Base-by-base conservation (phyloP, 2,888 invertebrate species). In the Lithosia quadra region DNA sequence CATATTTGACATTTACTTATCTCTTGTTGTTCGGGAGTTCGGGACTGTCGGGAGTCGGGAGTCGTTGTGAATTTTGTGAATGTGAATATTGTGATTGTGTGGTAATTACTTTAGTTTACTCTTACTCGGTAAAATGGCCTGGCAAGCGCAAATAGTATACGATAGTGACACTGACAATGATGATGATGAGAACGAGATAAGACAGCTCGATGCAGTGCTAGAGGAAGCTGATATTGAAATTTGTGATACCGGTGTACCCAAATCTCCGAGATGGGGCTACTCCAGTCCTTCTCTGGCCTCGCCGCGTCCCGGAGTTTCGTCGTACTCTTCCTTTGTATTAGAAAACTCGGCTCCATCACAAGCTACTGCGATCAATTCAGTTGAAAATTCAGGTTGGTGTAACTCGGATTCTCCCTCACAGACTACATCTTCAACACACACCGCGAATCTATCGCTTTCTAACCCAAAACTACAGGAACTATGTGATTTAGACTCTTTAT, bases 401-500 rank as follows among this genome's bases (percentile, higher is more conserved):
- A 2, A 13, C 59, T 53, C 59, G 21, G 33, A 13, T 39, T 59
- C 49, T 24, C n/a, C 33, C 10, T 65, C 59, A 24, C 65, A 55
- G n/a, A 56, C 55, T 1, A 1, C 49, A n/a, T 28, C 61, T 15
- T 33, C 39, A 58, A 13, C 39, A 21, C 34, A 58, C 21, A 59
- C n/a, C 28, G 13, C 21, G 1, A 5, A 13, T 8, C 21, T 15
- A 13, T 24, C 15, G 9, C 11, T 11, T 2, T 22, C 39, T 2
- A 36, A 28, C 21, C 59, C 67, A 36, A 24, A 10, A 43, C 0
- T 18, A 22, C 43, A 63, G 36, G 70, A 71, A 67, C 11, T 67
- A 15, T n/a, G 64, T 10, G 85, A 83, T 73, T 84, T 91, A 56
- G 86, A 90, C 58, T 74, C 81, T 2, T 88, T 91, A 7, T 74